Conservation (phyloP, 2,797 vertebrate species). For the Gobionotothen gibberifrons region DNA sequence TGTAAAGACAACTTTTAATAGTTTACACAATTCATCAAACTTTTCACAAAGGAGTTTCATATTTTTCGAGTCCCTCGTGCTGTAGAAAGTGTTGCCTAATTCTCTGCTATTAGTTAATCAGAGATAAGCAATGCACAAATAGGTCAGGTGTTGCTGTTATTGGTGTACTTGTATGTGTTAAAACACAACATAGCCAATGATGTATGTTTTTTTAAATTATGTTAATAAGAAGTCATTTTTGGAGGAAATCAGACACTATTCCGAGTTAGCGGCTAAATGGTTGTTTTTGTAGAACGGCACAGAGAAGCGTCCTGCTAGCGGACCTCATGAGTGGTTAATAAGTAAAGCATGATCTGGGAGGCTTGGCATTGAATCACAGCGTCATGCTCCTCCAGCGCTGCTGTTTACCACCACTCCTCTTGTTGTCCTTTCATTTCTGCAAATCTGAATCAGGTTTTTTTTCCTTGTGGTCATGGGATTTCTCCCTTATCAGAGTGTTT, state of each 20-base stretch:
- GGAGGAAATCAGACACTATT: conserved; percentile 5
- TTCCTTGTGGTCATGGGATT: conserved; percentile 67
- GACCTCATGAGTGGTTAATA: conserved; percentile 83
- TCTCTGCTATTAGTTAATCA: background rate
- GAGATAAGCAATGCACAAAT: background rate
- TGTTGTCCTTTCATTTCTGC: conserved; percentile 74
- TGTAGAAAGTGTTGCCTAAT: conserved; percentile 6
- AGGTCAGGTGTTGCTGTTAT: background rate
- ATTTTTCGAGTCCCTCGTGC: background rate
- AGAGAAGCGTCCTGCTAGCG: conserved; percentile 59
- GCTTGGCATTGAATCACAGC: conserved; percentile 70
- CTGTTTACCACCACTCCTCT: conserved; percentile 69
- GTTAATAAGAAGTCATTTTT: background rate
- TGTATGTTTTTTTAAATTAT: background rate
- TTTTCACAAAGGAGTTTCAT: background rate
- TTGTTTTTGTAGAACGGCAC: conserved; percentile 40
- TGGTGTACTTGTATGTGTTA: background rate
- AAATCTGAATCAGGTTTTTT: conserved; percentile 67
- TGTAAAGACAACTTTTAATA: background rate
- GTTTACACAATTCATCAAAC: background rate
- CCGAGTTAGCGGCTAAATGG: conserved; percentile 2
- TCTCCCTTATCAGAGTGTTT: conserved; percentile 53
- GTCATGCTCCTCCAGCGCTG: conserved; percentile 65
- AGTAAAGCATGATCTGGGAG: conserved; percentile 81
- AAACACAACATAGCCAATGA: background rate